A percentile compares a stretch with the other conserved stretches of the same genome.
These are phyloP conservation scores for Neopipo cinnamomea DNA, from an alignment of 2,113 vertebrate genomes.

Conservation along the genomic window DNA sequence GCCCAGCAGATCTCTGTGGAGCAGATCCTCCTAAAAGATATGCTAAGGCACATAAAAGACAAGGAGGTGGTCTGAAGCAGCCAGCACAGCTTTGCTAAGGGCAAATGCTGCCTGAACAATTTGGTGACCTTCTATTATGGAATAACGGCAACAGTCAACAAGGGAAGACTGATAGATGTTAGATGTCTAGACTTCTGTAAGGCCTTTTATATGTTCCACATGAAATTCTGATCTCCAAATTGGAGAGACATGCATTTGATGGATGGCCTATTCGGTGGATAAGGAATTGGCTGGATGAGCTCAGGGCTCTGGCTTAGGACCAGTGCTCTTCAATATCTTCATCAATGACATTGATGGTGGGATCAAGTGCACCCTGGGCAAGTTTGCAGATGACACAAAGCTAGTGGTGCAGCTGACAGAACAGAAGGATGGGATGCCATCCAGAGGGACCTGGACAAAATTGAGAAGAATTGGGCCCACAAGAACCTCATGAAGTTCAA, in stretches of 20 bases:
- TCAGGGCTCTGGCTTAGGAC: not conserved
- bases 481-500: not conserved
- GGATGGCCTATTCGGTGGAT: not conserved
- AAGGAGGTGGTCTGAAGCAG: not conserved
- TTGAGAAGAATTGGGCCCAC: not conserved
- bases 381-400: not conserved
- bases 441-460: not conserved
- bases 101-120: not conserved
- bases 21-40: not conserved
- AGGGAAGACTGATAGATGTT: not conserved
- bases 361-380: not conserved
- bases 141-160: not conserved
- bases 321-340: not conserved
- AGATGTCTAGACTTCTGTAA: not conserved
- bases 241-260: not conserved
- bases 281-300: not conserved
- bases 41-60: not conserved
- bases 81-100: not conserved
- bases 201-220: rapidly evolving
- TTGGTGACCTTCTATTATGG: not conserved
- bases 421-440: not conserved
- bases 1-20: not conserved
- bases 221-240: not conserved
- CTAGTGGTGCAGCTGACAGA: not conserved
- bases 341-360: not conserved